Evolutionary conservation across 2,888 invertebrate species (phyloP).

Genomic region (Synergus japonicus): DNA sequence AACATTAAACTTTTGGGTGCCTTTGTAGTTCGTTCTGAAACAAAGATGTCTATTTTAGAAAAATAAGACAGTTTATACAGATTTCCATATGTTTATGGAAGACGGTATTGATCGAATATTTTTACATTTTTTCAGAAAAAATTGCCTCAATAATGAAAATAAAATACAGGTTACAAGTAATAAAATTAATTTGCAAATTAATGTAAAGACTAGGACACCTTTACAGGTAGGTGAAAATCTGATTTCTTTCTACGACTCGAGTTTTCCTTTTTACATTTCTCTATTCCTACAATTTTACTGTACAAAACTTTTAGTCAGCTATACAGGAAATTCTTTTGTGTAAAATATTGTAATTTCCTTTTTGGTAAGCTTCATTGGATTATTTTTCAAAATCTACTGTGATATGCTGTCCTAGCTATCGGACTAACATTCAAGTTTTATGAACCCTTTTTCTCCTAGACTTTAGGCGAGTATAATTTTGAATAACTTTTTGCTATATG

Average conservation of each 20-base stretch:
- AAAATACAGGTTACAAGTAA: background rate
- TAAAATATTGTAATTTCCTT: slow-evolving; percentile 30
- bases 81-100: slow-evolving; percentile 19
- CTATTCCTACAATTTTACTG: slow-evolving; percentile 5
- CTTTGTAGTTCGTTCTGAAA: background rate
- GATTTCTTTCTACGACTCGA: background rate
- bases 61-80: slow-evolving; percentile 27
- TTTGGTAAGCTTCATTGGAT: slow-evolving; percentile 45
- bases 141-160: background rate
- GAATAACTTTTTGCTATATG: background rate
- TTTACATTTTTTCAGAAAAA: slow-evolving; percentile 15
- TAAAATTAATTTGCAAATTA: background rate
- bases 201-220: background rate
- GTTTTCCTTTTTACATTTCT: slow-evolving; percentile 17
- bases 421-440: slow-evolving; percentile 38
- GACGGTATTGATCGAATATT: slow-evolving; percentile 24
- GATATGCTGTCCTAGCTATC: slow-evolving; percentile 47
- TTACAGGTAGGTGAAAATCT: slow-evolving; percentile 4
- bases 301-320: slow-evolving; percentile 15
- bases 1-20: slow-evolving; percentile 15
- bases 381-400: slow-evolving; percentile 50
- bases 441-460: background rate
- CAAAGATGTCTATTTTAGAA: background rate
- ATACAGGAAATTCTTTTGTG: background rate
- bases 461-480: background rate